Evolutionary conservation across 1,140 invertebrate genomes (phyloP), one percentile per base, ranked within the genome.

Genomic region (Rhyacophila brunnea): DNA sequence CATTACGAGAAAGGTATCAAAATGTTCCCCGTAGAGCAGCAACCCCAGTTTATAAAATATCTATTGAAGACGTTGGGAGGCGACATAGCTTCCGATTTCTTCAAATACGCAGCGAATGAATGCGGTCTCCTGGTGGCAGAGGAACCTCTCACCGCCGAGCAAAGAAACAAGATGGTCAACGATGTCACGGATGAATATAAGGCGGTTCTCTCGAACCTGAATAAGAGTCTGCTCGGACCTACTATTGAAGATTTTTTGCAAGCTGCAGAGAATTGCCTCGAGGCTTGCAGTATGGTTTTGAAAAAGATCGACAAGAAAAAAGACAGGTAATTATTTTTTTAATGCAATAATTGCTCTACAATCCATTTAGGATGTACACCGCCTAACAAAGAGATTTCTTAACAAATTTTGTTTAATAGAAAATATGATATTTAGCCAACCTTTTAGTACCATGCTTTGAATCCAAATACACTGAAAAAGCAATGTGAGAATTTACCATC

Each of bases 251-350:
- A 92, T 2, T 96, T 96, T 73, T 82, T 91, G 55, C 78, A 81
- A 59, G 75, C 81, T 6, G 74, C 89, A 47, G 92, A 96, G 68
- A 71, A 80, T 6, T 85, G 88, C 9, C 79, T 95, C 60, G 77
- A 83, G 23, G 78, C 81, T 60, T 89, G 91, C 69, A 91, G 91
- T 63, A 87, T 96, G 77, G 83, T 94, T 58, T 73, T 93, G 35
- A 92, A 89, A 66, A 96, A 96, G 77, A 83, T 86, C 55, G 92
- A 95, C 71, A 93, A 92, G 67, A 93, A 91, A 68, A 91, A 90
- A 70, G 92, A 95, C 77, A 85, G 85, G 75, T 83, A 73, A 66
- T 48, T 56, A 28, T 14, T n/a, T n/a, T n/a, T n/a, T n/a, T n/a
- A n/a, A n/a, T 44, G 11, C 42, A 44, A 44, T n/a, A n/a, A n/a